Base-by-base conservation (phyloP, 2,888 invertebrate species). In the Parnassius smintheus region DNA sequence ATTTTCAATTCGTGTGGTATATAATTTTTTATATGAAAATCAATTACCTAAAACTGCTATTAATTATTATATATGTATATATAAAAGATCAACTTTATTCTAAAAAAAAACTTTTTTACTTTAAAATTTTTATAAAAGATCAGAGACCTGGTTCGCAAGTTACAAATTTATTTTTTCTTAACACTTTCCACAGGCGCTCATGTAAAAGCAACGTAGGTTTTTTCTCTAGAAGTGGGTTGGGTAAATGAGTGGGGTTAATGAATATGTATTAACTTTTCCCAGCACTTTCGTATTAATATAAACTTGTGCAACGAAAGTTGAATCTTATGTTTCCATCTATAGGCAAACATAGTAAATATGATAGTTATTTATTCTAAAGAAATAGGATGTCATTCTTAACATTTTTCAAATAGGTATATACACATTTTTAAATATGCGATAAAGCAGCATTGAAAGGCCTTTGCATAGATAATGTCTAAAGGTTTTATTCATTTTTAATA, bases 211-310 rank as follows among this genome's bases (percentile, higher is more conserved):
- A 41, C 41, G 56, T 63, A 59, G 59, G 55, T 59, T 59, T 63
- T 55, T 59, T 59, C 58, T 59, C 59, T 25, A 63, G 46, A 46
- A 49, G 49, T 56, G 46, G 51, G 63, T 62, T 56, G 59, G 63
- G 63, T 54, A 41, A 59, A 41, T 41, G 46, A 12, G 46, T 45
- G 55, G 48, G 50, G 54, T 54, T 55, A 55, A 63, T 63, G 51
- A 63, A 63, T 63, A 63, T 63, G 63, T 59, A 63, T 59, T 18
- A 56, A 41, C 45, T 63, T 63, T 63, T 63, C 62, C 56, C 55
- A 52, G 51, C 59, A 51, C 62, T 62, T n/a, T 18, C 35, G 48
- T 56, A 11, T 62, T 55, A 55, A 58, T 44, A 50, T 49, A 7
- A 54, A 58, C 45, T 50, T 62, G 54, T 56, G 56, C 46, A 56